Conservation (phyloP, 2,113 vertebrate species). For the Paradisaea rubra region DNA sequence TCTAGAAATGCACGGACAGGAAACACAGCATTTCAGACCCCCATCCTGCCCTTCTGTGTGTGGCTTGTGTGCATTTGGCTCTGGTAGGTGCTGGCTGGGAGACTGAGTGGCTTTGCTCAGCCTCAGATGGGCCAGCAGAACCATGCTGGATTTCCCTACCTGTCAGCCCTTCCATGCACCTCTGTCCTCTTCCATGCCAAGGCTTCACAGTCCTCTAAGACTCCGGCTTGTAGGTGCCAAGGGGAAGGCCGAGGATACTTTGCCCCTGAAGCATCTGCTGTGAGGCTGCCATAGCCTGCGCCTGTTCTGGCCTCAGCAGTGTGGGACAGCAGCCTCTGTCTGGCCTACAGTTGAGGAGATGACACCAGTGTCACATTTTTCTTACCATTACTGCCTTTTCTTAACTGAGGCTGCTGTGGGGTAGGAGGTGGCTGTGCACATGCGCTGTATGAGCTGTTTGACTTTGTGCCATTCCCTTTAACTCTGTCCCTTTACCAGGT, state of each 20-base stretch:
- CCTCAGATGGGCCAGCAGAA: not conserved
- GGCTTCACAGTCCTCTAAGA: not conserved
- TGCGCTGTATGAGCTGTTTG: not conserved
- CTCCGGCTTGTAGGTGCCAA: not conserved
- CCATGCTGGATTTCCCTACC: not conserved
- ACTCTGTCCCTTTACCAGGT: not conserved
- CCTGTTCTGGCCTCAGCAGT: not conserved
- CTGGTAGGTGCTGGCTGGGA: not conserved
- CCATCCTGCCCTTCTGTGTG: not conserved
- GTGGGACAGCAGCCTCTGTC: not conserved
- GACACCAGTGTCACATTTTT: not conserved
- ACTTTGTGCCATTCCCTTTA: not conserved
- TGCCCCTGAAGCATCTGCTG: not conserved
- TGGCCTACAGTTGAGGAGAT: not conserved
- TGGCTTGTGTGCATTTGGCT: fast-evolving
- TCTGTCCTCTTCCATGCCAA: not conserved
- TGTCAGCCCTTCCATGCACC: fast-evolving
- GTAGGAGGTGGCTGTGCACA: not conserved
- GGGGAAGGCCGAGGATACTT: not conserved
- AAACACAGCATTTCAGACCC: not conserved
- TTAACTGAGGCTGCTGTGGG: not conserved
- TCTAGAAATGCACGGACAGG: not conserved
- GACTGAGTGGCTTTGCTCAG: not conserved
- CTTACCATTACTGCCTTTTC: not conserved
- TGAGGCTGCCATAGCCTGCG: not conserved